phyloP scores from a whole-genome alignment of 2,797 vertebrate genomes.

The Hoplostethus mediterraneus region DNA sequence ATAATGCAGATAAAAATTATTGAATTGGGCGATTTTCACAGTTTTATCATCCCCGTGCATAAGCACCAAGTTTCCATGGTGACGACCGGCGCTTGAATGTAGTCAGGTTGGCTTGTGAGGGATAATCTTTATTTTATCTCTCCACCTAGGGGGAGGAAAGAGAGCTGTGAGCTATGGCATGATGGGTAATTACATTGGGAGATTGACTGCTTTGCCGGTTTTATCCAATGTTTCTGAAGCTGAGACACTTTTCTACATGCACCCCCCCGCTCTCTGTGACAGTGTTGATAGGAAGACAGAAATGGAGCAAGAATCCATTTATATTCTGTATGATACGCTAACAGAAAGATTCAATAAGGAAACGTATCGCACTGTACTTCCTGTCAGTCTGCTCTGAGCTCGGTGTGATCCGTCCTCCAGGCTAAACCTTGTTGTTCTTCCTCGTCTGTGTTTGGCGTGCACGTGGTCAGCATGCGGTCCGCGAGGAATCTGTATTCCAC shows the following conservation, averaged over 20 bases:
- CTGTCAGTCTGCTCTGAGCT: neutral
- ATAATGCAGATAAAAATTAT: constrained; percentile 40
- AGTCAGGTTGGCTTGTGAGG: constrained; percentile 34
- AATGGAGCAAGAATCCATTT: constrained; percentile 24
- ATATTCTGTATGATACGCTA: constrained; percentile 24
- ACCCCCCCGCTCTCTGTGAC: constrained; percentile 13
- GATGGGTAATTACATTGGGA: constrained; percentile 60
- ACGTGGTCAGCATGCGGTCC: neutral
- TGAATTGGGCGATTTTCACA: constrained; percentile 48
- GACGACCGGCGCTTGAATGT: constrained; percentile 29
- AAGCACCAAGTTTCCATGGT: constrained; percentile 56
- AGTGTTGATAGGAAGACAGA: constrained; percentile 21
- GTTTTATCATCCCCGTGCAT: constrained; percentile 48
- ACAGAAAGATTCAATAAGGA: constrained; percentile 28
- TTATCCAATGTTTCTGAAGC: constrained; percentile 33
- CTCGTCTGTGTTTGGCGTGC: constrained; percentile 7
- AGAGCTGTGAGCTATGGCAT: constrained; percentile 30
- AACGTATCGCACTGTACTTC: constrained; percentile 6
- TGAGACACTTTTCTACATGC: constrained; percentile 29
- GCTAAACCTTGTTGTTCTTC: constrained; percentile 14
- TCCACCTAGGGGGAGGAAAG: constrained; percentile 42
- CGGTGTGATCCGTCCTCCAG: neutral
- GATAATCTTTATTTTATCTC: constrained; percentile 67
- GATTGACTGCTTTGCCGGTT: constrained; percentile 49
- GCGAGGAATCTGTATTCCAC: neutral